Percentiles rank a stretch among this genome's conserved stretches.
These are phyloP conservation scores for Brachypterus glaber DNA, from an alignment of 2,888 invertebrate genomes.

Conservation along the genomic window DNA sequence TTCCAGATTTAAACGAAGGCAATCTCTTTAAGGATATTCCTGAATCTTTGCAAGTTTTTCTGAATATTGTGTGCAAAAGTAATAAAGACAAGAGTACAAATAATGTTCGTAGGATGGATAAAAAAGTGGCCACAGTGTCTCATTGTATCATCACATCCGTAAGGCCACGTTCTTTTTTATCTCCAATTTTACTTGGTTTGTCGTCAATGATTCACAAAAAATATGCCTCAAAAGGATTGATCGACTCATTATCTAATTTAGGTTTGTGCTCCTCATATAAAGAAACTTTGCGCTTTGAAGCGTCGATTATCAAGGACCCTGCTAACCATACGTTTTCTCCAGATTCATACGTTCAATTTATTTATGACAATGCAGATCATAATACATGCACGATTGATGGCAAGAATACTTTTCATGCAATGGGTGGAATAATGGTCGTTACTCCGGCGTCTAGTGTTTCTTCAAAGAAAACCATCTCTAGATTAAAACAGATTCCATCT, in stretches of 20 bases:
- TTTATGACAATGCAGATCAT: conserved; percentile 23
- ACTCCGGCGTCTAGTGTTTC: conserved; percentile 21
- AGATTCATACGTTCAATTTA: conserved; percentile 30
- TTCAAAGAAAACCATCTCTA: conserved; percentile 25
- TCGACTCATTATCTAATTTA: conserved; percentile 30
- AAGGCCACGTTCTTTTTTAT: conserved; percentile 25
- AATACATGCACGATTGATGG: conserved; percentile 19
- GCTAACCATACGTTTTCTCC: conserved; percentile 31
- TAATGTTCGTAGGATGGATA: no score
- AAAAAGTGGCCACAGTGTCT: conserved; percentile 10
- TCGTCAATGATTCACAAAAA: conserved; percentile 10
- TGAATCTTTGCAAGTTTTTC: conserved; percentile 31
- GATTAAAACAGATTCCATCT: conserved; percentile 27
- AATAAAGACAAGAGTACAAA: conserved; percentile 11
- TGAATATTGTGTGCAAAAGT: conserved; percentile 25
- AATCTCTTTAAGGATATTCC: conserved; percentile 23
- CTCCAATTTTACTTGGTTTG: conserved; percentile 27
- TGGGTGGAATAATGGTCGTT: conserved; percentile 17
- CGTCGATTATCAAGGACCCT: conserved; percentile 29
- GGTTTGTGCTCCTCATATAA: conserved; percentile 32
- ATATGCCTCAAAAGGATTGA: conserved; percentile 31
- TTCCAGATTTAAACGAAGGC: conserved; percentile 30
- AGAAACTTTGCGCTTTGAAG: conserved; percentile 20
- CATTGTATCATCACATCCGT: conserved; percentile 32
- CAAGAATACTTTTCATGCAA: conserved; percentile 20